Evolutionary conservation across 2,888 invertebrate species (phyloP).

Genomic region (Tanypteryx hageni): DNA sequence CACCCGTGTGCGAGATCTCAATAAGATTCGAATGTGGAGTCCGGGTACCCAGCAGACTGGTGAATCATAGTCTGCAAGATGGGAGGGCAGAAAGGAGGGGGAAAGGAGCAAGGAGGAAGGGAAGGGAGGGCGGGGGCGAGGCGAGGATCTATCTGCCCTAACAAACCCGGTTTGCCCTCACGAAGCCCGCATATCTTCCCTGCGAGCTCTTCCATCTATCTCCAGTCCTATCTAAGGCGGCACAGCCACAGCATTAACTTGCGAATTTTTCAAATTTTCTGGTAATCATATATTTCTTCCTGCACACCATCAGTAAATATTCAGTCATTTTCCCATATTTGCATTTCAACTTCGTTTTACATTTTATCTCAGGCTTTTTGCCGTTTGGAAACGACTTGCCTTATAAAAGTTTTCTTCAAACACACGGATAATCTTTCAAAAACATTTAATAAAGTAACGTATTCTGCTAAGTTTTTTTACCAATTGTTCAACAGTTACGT

Average conservation of each 20-base stretch:
- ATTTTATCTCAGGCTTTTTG: too few relatives aligned
- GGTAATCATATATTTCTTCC: constrained; percentile 22
- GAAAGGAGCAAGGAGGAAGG: too few relatives aligned
- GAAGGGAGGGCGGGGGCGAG: background rate
- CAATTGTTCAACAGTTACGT: too few relatives aligned
- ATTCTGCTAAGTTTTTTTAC: too few relatives aligned
- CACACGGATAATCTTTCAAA: too few relatives aligned
- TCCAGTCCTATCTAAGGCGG: constrained; percentile 30
- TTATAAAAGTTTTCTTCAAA: too few relatives aligned
- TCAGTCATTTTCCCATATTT: background rate
- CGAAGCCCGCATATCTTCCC: constrained; percentile 59
- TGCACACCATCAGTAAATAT: background rate
- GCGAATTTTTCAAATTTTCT: constrained; percentile 1
- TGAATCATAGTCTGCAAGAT: constrained; percentile 18
- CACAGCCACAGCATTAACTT: constrained; percentile 29
- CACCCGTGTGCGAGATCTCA: constrained; percentile 45
- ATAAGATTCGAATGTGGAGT: constrained; percentile 42
- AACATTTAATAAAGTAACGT: too few relatives aligned
- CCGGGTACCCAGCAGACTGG: constrained; percentile 8
- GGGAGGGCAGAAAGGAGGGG: background rate
- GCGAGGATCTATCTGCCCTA: constrained; percentile 34
- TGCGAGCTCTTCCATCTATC: background rate
- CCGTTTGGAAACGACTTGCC: too few relatives aligned
- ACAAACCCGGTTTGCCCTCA: constrained; percentile 41
- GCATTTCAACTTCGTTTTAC: too few relatives aligned